phyloP scores from a whole-genome alignment of 2,888 invertebrate genomes.

The Meteorus colon region DNA sequence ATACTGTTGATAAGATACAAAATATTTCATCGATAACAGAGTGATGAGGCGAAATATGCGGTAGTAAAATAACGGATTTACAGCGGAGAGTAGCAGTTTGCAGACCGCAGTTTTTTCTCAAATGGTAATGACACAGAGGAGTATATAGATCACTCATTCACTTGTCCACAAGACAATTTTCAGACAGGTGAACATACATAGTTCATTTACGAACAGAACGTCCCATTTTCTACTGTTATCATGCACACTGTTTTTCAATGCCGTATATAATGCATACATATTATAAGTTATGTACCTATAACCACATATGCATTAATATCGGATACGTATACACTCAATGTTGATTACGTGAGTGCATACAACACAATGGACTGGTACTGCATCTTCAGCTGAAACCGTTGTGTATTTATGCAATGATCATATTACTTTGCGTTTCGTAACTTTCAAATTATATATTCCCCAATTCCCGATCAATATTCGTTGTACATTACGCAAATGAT shows the following conservation, averaged over 20 bases:
- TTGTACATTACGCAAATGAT: background rate
- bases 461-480: constrained; percentile 11
- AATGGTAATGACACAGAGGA: background rate
- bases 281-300: constrained; percentile 5
- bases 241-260: background rate
- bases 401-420: constrained; percentile 39
- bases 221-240: background rate
- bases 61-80: background rate
- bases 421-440: constrained; percentile 48
- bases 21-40: background rate
- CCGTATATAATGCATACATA: background rate
- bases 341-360: constrained; percentile 47
- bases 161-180: background rate
- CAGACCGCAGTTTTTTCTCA: background rate
- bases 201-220: too few species aligned
- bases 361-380: constrained; percentile 11
- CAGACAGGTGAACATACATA: background rate
- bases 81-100: background rate
- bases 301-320: background rate
- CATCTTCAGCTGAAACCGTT: constrained; percentile 10
- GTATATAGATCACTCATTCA: background rate
- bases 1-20: background rate
- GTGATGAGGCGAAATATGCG: background rate
- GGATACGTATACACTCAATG: background rate
- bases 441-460: constrained; percentile 45